phyloP scores from a whole-genome alignment of 2,797 vertebrate genomes.

The Rhodeus uyekii region DNA sequence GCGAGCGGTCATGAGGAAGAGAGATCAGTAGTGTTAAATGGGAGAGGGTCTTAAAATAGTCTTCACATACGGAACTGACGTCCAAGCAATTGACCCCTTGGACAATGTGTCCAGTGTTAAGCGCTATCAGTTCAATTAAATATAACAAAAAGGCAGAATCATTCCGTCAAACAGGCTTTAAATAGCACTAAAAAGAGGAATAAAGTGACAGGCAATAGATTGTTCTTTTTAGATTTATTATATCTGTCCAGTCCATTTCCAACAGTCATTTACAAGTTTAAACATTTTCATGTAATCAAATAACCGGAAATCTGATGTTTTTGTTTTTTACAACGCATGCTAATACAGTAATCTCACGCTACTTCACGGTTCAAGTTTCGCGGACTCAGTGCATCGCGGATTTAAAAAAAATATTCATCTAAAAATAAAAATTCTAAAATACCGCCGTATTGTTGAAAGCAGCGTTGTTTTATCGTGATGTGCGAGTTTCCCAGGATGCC shows the following conservation, averaged over 20 bases:
- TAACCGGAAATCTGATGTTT: neutral
- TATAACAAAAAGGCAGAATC: neutral
- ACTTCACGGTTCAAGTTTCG: too few species aligned
- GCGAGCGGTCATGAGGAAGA: conserved; percentile 17
- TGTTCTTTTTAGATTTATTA: neutral
- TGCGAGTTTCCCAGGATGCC: too few species aligned
- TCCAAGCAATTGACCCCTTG: neutral
- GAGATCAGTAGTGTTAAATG: conserved; percentile 29
- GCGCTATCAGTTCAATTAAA: neutral
- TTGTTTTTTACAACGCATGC: neutral
- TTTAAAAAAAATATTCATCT: too few species aligned
- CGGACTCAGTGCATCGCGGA: too few species aligned
- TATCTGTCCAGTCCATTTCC: neutral
- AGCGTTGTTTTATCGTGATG: too few species aligned
- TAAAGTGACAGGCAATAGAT: neutral
- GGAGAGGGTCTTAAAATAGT: neutral
- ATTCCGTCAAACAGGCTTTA: neutral
- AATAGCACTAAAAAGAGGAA: neutral
- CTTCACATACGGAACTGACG: neutral
- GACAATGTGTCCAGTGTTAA: neutral
- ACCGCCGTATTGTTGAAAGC: too few species aligned
- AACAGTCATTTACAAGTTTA: neutral
- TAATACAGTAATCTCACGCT: too few species aligned
- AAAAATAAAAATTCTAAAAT: too few species aligned
- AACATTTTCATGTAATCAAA: neutral